These are phyloP conservation scores for Andricus grossulariae DNA, from an alignment of 1,140 invertebrate genomes.

Conservation along the genomic window DNA sequence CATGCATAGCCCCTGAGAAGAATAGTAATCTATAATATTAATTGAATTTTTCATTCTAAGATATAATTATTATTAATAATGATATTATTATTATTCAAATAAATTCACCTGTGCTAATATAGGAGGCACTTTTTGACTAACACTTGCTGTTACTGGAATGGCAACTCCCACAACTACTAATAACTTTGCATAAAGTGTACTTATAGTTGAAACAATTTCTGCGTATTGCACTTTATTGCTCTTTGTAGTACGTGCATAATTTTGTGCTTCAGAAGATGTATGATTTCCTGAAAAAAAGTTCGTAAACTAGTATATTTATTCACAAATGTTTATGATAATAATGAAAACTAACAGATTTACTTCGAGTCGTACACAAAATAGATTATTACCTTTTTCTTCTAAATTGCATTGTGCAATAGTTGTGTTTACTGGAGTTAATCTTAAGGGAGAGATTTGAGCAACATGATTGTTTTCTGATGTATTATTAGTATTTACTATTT, in stretches of 20 bases:
- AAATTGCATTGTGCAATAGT: conserved; percentile 56
- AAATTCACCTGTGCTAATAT: conserved; percentile 80
- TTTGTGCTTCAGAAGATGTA: not conserved
- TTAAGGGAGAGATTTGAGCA: conserved; percentile 19
- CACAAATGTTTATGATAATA: not conserved
- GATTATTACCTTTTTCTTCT: conserved; percentile 62
- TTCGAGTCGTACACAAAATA: conserved; percentile 34
- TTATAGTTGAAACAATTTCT: conserved; percentile 77
- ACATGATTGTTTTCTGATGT: conserved; percentile 2
- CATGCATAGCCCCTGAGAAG: no score
- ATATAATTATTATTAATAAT: not conserved
- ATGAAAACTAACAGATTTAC: conserved; percentile 34
- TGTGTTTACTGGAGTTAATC: conserved; percentile 63
- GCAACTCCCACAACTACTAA: conserved; percentile 87
- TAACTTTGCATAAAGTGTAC: conserved; percentile 87
- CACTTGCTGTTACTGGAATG: conserved; percentile 83
- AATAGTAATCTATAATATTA: no score
- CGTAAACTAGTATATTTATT: conserved; percentile 8
- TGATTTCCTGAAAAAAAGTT: conserved; percentile 43
- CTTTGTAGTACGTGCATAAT: conserved; percentile 43
- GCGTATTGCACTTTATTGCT: conserved; percentile 62
- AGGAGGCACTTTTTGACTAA: conserved; percentile 80
- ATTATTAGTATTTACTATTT: not conserved
- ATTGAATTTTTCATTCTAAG: not conserved
- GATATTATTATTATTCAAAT: not conserved